Base-by-base conservation (phyloP, 2,113 vertebrate genomes). In the Erinaceus europaeus region DNA sequence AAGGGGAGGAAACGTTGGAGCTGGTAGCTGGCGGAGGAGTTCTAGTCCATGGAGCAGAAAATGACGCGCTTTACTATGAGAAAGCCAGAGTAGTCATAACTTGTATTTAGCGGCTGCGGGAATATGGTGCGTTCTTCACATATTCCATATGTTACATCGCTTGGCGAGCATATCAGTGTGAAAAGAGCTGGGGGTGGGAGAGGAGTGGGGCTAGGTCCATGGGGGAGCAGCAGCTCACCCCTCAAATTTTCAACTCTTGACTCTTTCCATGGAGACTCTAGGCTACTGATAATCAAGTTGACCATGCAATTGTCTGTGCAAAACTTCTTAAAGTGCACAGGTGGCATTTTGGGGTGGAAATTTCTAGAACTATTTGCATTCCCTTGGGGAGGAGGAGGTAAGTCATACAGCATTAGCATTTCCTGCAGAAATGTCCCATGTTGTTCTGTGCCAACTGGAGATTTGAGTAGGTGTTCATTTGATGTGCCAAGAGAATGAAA, bases 381-480 rank as follows among this genome's bases (percentile, higher is more conserved):
- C 36, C 55, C 83, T 62, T 80, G 77, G 77, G 71, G 94, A 94
- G 89, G 77, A 73, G 71, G 94, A 94, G 89, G 94, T 93, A 96
- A 94, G 90, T 93, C 77, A 89, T 71, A 52, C 50, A 48, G 91
- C 92, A 94, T 85, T 95, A 93, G 89, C 94, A 94, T 96, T 94
- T 95, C 85, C 89, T 93, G 93, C 88, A 93, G 91, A 93, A 93
- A 93, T 93, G 92, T 95, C 95, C 95, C 87, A 55, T 89, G 89
- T 88, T 94, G 89, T 82, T 94, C 94, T 83, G 94, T 93, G 95
- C 95, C 95, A 96, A 94, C 79, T 94, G 89, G 94, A 93, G 89
- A 94, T 94, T 68, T 94, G 94, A 79, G 95, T 96, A 95, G 95
- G 95, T 96, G 93, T 95, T 94, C 94, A 79, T 82, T 89, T 86